Evolutionary conservation across 2,113 vertebrate genomes (phyloP).

Genomic region (Cervus canadensis): DNA sequence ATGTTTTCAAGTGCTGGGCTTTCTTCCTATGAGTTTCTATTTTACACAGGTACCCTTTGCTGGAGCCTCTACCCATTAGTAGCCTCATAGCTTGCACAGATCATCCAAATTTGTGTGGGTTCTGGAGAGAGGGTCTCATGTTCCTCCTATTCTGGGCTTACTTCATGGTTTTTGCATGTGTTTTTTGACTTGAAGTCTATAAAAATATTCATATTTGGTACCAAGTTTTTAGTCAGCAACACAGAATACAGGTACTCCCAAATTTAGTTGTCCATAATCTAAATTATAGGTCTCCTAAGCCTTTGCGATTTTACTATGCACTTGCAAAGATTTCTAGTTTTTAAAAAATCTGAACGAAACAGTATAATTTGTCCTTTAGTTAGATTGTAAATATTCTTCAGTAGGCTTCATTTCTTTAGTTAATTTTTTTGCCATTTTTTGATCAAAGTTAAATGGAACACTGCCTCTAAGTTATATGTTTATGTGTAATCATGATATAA

Average conservation of each 20-base stretch:
- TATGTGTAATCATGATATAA: slow-evolving; percentile 22
- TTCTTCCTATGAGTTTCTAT: neutral
- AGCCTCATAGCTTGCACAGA: neutral
- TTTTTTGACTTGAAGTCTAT: neutral
- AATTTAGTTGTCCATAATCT: neutral
- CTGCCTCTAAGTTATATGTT: neutral
- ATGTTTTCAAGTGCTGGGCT: neutral
- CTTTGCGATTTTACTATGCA: neutral
- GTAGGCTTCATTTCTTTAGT: neutral
- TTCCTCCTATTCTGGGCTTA: neutral
- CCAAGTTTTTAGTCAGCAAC: neutral
- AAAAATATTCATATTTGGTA: neutral
- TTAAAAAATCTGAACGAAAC: neutral
- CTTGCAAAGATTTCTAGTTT: neutral
- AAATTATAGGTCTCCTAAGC: neutral
- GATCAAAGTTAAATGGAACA: neutral
- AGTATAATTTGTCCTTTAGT: neutral
- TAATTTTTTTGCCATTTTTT: slow-evolving; percentile 8
- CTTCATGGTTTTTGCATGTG: neutral
- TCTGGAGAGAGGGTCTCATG: neutral
- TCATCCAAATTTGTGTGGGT: neutral
- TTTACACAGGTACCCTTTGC: neutral
- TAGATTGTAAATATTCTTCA: neutral
- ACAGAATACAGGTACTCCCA: neutral
- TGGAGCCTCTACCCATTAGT: neutral